Base-by-base conservation (phyloP, 2,888 invertebrate genomes). In the Coleophora flavipennella region DNA sequence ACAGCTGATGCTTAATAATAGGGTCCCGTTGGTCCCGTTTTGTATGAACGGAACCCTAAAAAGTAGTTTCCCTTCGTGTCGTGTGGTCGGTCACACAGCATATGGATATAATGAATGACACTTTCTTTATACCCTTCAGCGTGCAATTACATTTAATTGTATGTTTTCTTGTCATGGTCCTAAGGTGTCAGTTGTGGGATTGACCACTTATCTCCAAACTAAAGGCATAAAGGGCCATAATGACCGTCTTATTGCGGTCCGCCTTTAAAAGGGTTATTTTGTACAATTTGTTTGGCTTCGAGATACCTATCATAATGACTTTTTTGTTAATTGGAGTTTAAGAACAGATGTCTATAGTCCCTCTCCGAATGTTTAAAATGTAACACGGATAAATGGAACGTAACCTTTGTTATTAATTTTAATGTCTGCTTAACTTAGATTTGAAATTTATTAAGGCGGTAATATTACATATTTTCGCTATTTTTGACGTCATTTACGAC, bases 131-230 rank as follows among this genome's bases (percentile, higher is more conserved):
- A 57, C 67, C 62, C 61, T 57, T 61, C 59, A 69, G 67, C 74
- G 68, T 69, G 55, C 71, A 76, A 78, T 78, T 70, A 66, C 62
- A 65, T 65, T 62, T 79, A 81, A 83, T 83, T 75, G 65, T 50
- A 57, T 40, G 59, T 64, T 38, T 74, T 46, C 42, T 49, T 66
- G 73, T 80, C 74, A 81, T 74, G 77, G 75, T 74, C 50, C 57
- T 58, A 48, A 71, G 73, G 81, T 80, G 81, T 76, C 83, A 77
- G 80, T 70, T 80, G 80, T 57, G 57, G 64, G 63, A 66, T 63
- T 79, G 81, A 75, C 83, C 81, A 73, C 75, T 78, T 81, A 74
- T 67, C 55, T 59, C 42, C 51, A 48, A 20, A 20, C 3, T 20
- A 54, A 59, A 56, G 48, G 51, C 50, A 56, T 61, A 65, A 66